Evolutionary conservation across 2,113 vertebrate species (phyloP), one percentile per base, ranked within the genome.

Genomic region (Istiophorus platypterus): DNA sequence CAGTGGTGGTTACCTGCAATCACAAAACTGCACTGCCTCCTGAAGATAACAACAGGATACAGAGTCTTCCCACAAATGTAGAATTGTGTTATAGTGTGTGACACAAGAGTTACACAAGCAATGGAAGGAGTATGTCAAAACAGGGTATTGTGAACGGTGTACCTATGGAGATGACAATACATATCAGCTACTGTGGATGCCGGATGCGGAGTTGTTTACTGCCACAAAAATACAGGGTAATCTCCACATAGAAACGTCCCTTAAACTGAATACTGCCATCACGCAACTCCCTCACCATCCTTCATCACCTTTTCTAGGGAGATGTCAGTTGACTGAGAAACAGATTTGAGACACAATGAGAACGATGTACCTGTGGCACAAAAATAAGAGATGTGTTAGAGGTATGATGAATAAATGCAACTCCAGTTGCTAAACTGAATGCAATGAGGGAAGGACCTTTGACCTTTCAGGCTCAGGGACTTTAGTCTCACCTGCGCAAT

Each of bases 1-100:
- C 67, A 58, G 67, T 90, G 57, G 39, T 57, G 74, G 74, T 90
- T 92, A 90, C 89, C 78, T 73, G 67, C 15, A 13, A 72, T 61
- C 57, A 66, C 77, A 68, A 67, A 63, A 62, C 77, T 70, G 68
- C 31, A 67, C 72, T 51, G 78, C 52, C 66, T 81, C 54, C 1
- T 58, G 31, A 77, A 63, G 34, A 81, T 39, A 75, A 70, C 72
- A 85, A 31, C 56, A 78, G 63, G 63, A 85, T 41, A 29, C 34
- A 52, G 17, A 62, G 57, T 58, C 58, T 29, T 54, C 64, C 62
- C 27, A 69, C 57, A 71, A 61, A 41, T 0, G 22, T 56, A 81
- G 34, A 65, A 63, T 15, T 72, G 73, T 27, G 57, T 72, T 52
- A 26, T 29, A 37, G 76, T 41, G 47, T 52, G 56, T 84, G 85